Percentiles rank a stretch among this genome's conserved stretches.
Conservation (phyloP, 2,113 vertebrate genomes). For the Bubalus kerabau region DNA sequence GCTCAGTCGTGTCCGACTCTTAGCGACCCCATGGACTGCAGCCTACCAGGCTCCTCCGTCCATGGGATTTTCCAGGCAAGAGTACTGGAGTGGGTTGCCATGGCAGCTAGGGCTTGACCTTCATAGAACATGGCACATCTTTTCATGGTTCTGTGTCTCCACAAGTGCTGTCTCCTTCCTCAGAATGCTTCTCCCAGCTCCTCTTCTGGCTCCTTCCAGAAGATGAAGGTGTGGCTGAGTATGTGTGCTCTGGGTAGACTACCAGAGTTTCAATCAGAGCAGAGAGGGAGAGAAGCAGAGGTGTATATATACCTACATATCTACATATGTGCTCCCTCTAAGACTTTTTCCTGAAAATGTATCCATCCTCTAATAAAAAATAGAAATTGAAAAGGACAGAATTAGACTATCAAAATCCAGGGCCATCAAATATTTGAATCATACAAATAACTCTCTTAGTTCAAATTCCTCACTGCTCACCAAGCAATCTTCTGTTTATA, state of each 20-base stretch:
- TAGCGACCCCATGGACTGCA: no score
- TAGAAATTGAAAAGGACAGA: conserved; percentile 11
- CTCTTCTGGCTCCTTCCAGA: neutral
- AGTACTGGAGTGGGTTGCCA: no score
- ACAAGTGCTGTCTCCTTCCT: neutral
- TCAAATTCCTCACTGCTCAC: conserved; percentile 23
- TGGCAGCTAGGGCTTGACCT: neutral
- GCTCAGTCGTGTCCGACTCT: no score
- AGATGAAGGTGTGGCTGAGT: neutral
- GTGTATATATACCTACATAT: neutral
- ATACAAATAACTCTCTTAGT: neutral
- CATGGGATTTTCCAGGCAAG: no score
- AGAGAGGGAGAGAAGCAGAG: neutral
- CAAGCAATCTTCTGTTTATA: conserved; percentile 8
- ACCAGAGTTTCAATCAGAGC: neutral
- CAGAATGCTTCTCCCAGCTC: neutral
- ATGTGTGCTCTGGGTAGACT: neutral
- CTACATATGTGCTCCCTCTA: neutral
- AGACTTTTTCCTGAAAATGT: neutral
- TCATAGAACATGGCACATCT: neutral
- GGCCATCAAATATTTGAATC: neutral
- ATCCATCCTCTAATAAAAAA: neutral
- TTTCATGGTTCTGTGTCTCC: neutral
- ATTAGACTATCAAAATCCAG: conserved; percentile 22
- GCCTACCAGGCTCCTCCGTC: no score